Evolutionary conservation across 2,113 vertebrate genomes (phyloP).

Genomic region (Nycticorax nycticorax): DNA sequence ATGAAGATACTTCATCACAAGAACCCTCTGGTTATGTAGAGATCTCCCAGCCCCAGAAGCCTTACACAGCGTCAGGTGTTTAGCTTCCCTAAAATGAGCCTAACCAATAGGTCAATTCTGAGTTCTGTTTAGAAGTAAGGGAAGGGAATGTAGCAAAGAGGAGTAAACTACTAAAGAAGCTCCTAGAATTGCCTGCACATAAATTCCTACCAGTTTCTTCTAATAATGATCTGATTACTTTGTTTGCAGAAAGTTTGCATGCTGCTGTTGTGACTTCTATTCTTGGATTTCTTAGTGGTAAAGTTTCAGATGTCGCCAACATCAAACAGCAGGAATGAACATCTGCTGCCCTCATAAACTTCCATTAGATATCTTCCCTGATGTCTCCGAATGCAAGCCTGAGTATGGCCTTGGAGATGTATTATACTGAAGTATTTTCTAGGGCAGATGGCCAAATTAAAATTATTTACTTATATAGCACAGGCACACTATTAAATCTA

Average conservation of each 20-base stretch:
- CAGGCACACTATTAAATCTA: neutral
- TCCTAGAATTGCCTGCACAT: neutral
- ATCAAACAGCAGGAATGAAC: neutral
- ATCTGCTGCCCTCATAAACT: slow-evolving; percentile 10
- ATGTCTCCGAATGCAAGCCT: neutral
- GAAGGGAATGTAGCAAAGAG: neutral
- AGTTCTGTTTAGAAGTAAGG: neutral
- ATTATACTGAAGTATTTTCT: slow-evolving; percentile 1
- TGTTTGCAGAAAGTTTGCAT: neutral
- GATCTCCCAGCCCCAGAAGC: neutral
- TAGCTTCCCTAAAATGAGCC: neutral
- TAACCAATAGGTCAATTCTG: neutral
- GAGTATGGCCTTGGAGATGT: neutral
- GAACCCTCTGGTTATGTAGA: neutral
- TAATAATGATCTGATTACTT: neutral
- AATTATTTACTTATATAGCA: slow-evolving; percentile 29
- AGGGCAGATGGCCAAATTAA: slow-evolving; percentile 48
- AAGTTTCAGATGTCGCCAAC: neutral
- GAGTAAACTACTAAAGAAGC: neutral
- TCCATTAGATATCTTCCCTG: neutral
- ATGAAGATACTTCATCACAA: neutral
- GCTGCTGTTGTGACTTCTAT: neutral
- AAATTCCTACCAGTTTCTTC: neutral
- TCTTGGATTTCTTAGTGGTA: slow-evolving; percentile 6
- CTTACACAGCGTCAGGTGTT: neutral